Evolutionary conservation across 2,797 vertebrate genomes (phyloP), one percentile per base, ranked within the genome.

Genomic region (Ciconia nigra): DNA sequence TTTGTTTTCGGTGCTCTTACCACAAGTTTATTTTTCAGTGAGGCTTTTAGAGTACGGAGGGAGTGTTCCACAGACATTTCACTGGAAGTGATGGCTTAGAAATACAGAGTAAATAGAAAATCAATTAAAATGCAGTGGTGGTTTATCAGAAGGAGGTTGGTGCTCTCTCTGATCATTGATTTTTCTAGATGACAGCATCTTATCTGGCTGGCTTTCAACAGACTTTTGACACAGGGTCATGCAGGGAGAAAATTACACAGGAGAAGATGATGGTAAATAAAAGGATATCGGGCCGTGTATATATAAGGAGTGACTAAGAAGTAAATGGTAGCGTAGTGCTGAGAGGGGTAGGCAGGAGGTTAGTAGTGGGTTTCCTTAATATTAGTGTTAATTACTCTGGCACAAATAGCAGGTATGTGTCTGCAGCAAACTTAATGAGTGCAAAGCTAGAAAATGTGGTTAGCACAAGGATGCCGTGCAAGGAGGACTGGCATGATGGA

Each of bases 211-310:
- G 13, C 41, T 79, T 72, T 71, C 42, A 15, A 2, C 73, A 58
- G 37, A 2, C 54, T 33, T 77, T 49, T 67, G 65, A n/a, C 70
- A 13, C 10, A 1, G 67, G 82, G 52, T 62, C 21, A 2, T 10
- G 6, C 8, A 26, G 69, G 69, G 37, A 59, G 74, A 61, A 21
- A n/a, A 76, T 67, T 3, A 55, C 59, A 22, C 28, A 35, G 63
- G 54, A 49, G 29, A 35, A 22, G 21, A 28, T 10, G 65, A 11
- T 51, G 52, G 44, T 54, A 63, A 59, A 31, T 55, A 20, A 44
- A 37, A 59, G 63, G 33, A 2, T 51, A 5, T 16, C 0, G 2
- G 55, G 37, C 1, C 2, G 2, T 15, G 19, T 69, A 0, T 21
- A 1, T 19, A 1, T 19, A 19, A 47, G 33, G 42, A 65, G 51